phyloP scores from a whole-genome alignment of 2,113 vertebrate species.

The Thymallus thymallus region DNA sequence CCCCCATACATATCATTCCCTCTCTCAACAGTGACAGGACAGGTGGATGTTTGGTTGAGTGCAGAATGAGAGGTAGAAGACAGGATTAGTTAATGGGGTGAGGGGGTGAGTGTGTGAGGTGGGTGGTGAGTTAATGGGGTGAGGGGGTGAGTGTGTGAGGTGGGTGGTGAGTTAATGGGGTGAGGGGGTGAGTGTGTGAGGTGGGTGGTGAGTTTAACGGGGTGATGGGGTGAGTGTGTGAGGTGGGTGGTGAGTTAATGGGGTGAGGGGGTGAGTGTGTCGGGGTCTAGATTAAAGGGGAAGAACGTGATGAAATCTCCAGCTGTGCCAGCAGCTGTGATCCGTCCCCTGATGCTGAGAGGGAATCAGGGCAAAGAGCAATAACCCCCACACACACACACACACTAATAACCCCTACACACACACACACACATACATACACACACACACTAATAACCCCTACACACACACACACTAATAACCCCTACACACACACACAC shows the following conservation, averaged over 20 bases:
- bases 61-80: too few species aligned
- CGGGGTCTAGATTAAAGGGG: slow-evolving; percentile 59
- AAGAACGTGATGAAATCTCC: slow-evolving; percentile 46
- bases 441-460: slow-evolving; percentile 22
- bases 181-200: slow-evolving; percentile 17
- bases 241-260: slow-evolving; percentile 11
- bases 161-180: slow-evolving; percentile 13
- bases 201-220: slow-evolving; percentile 6
- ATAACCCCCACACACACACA: slow-evolving; percentile 40
- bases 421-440: slow-evolving; percentile 31
- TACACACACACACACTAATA: slow-evolving; percentile 8
- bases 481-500: slow-evolving; percentile 12
- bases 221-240: slow-evolving; percentile 19
- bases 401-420: slow-evolving; percentile 38
- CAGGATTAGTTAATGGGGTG: too few species aligned
- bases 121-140: slow-evolving; percentile 17
- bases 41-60: too few species aligned
- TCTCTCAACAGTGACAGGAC: too few species aligned
- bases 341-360: slow-evolving; percentile 40
- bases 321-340: slow-evolving; percentile 65
- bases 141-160: slow-evolving; percentile 16
- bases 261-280: slow-evolving; percentile 43
- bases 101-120: not conserved
- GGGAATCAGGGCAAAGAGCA: slow-evolving; percentile 28
- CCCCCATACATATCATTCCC: too few species aligned